A percentile compares a stretch with the other conserved stretches of the same genome.
These are phyloP conservation scores for Cyrtonyx montezumae DNA, from an alignment of 2,113 vertebrate species.

Conservation along the genomic window DNA sequence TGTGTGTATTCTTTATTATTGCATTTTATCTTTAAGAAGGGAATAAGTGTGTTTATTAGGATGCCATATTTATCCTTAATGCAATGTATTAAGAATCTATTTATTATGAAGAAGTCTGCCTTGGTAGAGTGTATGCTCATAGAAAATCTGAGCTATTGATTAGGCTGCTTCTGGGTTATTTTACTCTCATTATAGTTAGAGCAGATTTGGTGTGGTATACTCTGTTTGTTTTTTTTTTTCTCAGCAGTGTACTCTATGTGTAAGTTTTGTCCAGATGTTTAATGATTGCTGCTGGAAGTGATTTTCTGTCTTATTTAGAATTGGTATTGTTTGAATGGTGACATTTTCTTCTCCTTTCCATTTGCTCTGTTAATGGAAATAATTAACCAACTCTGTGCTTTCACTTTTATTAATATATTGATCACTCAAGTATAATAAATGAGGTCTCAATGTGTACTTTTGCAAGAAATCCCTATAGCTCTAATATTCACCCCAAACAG, in stretches of 20 bases:
- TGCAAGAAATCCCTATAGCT: not conserved
- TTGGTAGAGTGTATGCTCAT: not conserved
- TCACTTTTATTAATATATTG: not conserved
- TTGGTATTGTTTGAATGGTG: not conserved
- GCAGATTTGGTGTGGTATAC: not conserved
- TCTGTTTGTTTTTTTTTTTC: conserved; percentile 24
- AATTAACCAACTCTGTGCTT: conserved; percentile 1
- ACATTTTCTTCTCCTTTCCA: not conserved
- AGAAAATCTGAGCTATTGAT: conserved; percentile 46
- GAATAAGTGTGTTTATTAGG: conserved; percentile 36
- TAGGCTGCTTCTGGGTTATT: conserved; percentile 13
- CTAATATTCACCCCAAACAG: not conserved
- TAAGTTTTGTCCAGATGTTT: not conserved
- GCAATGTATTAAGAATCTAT: conserved; percentile 41
- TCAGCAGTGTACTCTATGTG: not conserved
- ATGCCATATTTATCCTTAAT: conserved; percentile 39
- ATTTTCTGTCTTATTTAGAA: not conserved
- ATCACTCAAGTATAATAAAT: rapidly evolving
- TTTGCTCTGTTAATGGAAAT: not conserved
- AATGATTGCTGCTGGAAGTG: not conserved
- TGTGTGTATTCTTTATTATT: not conserved
- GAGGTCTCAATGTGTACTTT: not conserved
- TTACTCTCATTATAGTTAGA: not conserved
- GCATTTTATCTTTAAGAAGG: conserved; percentile 40
- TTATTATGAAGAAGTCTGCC: conserved; percentile 31